Conservation (phyloP, 2,113 vertebrate species). For the Neomonachus schauinslandi region DNA sequence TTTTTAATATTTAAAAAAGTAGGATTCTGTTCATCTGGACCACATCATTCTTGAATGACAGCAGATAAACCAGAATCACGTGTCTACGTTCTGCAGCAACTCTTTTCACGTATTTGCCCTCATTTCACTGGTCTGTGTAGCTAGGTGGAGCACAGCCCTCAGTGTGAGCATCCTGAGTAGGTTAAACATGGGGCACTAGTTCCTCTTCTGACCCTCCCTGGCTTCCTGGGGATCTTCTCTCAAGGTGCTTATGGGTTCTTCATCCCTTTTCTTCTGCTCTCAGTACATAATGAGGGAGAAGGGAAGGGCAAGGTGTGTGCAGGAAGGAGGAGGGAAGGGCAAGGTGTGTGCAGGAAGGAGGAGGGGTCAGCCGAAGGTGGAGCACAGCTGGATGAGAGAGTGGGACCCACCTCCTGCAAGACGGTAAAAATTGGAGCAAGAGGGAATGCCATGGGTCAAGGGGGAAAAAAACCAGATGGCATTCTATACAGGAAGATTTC, state of each 20-base stretch:
- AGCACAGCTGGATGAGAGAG: not conserved
- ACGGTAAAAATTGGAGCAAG: not conserved
- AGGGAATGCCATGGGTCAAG: not conserved
- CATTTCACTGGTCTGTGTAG: not conserved
- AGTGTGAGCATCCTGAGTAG: fast-evolving
- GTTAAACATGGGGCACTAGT: not conserved
- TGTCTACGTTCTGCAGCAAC: not conserved
- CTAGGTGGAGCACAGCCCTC: not conserved
- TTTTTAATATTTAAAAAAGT: not conserved
- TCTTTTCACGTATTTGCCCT: not conserved
- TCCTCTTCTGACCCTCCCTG: not conserved
- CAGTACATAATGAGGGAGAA: not conserved
- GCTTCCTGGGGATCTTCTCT: not conserved
- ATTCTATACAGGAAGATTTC: not conserved
- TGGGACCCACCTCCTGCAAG: not conserved
- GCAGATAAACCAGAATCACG: not conserved
- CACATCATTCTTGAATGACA: not conserved
- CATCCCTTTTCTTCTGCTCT: not conserved
- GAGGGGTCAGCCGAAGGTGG: no score
- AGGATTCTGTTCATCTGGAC: not conserved
- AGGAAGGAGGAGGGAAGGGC: not conserved
- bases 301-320: not conserved
- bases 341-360: not conserved
- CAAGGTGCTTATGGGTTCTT: not conserved
- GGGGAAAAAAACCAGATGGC: not conserved